These are phyloP conservation scores for Sylvia borin DNA, from an alignment of 2,797 vertebrate genomes.

Conservation along the genomic window DNA sequence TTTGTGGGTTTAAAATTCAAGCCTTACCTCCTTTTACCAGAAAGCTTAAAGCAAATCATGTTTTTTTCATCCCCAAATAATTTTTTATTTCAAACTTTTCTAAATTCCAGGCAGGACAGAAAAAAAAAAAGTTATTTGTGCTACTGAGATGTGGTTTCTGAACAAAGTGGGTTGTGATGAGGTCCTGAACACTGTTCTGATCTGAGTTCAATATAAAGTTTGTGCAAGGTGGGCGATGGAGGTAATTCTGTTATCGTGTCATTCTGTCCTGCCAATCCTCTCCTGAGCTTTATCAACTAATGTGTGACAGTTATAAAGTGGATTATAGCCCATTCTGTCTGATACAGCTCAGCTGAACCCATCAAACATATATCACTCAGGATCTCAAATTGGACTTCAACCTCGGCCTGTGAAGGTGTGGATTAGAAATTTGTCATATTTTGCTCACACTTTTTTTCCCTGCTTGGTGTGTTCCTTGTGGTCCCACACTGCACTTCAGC, in stretches of 20 bases:
- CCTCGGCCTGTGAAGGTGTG: background rate
- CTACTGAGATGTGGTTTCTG: background rate
- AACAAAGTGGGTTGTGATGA: background rate
- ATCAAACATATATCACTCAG: constrained; percentile 15
- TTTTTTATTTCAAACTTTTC: background rate
- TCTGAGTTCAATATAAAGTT: background rate
- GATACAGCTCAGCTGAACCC: constrained; percentile 20
- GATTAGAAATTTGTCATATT: background rate
- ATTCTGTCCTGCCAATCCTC: constrained; percentile 8
- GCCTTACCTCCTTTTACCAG: background rate
- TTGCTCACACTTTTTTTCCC: background rate
- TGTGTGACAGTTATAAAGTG: constrained; percentile 26
- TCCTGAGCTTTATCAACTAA: background rate
- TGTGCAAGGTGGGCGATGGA: background rate
- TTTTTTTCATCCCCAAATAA: background rate
- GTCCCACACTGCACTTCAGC: background rate
- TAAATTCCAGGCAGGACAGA: background rate
- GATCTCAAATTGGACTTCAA: constrained; percentile 32
- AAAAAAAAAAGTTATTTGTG: background rate
- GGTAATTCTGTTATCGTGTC: background rate
- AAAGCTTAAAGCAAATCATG: background rate
- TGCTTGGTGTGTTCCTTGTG: background rate
- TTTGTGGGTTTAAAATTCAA: background rate
- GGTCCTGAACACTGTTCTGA: background rate
- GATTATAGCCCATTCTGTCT: background rate